Percentiles rank a stretch among this genome's conserved stretches.
Evolutionary conservation across 2,888 invertebrate genomes (phyloP).

Genomic region (Adineta ricciae): DNA sequence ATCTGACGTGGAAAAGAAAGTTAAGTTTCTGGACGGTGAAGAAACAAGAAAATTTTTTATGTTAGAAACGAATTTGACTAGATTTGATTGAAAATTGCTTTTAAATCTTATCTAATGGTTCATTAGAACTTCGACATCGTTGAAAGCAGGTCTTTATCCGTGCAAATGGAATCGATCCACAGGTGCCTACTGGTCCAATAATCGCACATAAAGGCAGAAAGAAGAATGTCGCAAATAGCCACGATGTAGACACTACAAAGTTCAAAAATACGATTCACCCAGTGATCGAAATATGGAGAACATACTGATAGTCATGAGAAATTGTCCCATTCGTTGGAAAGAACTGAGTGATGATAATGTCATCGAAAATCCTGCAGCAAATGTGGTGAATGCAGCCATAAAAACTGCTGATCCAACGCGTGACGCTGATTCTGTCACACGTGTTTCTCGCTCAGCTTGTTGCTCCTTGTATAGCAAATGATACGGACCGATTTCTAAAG

Average conservation of each 20-base stretch:
- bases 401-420: conserved; percentile 69
- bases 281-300: not conserved
- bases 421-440: conserved; percentile 26
- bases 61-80: not conserved
- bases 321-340: conserved; percentile 77
- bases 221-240: conserved; percentile 54
- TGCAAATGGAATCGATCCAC: conserved; percentile 39
- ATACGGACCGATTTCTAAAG: conserved; percentile 51
- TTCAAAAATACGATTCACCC: too few relatives aligned
- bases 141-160: not conserved
- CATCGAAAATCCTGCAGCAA: conserved; percentile 72
- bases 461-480: not conserved
- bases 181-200: conserved; percentile 34
- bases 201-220: conserved; percentile 38
- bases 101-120: not conserved
- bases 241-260: conserved; percentile 64
- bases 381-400: conserved; percentile 73
- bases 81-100: not conserved
- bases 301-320: conserved; percentile 64
- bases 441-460: conserved; percentile 17
- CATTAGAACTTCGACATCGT: not conserved
- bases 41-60: not conserved
- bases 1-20: not conserved
- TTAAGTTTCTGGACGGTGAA: not conserved
- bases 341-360: conserved; percentile 71